Conservation (phyloP, 2,888 invertebrate genomes). For the Fabriciana adippe region DNA sequence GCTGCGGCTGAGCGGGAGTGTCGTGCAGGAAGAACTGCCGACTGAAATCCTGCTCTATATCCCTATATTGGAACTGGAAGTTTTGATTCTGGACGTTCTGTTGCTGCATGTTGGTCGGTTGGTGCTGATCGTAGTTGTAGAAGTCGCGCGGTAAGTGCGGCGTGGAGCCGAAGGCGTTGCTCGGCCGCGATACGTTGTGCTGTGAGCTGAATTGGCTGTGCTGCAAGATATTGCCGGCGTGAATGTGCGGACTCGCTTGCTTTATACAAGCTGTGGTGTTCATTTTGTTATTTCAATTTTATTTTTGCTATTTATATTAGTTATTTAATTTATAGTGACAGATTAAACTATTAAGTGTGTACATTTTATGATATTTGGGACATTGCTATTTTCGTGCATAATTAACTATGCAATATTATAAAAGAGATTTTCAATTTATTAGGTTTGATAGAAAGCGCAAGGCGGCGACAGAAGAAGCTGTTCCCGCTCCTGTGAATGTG, state of each 20-base stretch:
- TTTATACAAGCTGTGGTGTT: background rate
- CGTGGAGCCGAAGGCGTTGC: slow-evolving; percentile 73
- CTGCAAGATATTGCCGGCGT: slow-evolving; percentile 55
- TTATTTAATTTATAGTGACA: no score
- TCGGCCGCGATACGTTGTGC: slow-evolving; percentile 73
- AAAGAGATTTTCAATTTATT: background rate
- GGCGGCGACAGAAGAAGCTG: slow-evolving; percentile 20
- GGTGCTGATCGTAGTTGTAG: slow-evolving; percentile 40
- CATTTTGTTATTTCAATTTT: background rate
- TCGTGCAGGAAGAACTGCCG: slow-evolving; percentile 91
- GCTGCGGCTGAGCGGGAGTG: slow-evolving; percentile 79
- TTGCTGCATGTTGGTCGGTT: slow-evolving; percentile 26
- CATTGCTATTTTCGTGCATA: background rate
- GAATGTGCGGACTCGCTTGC: slow-evolving; percentile 23
- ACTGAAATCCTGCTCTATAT: slow-evolving; percentile 57
- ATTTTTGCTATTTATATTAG: no score
- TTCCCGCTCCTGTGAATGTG: slow-evolving; percentile 17
- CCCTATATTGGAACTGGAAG: slow-evolving; percentile 60
- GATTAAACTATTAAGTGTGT: no score
- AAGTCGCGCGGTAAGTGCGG: slow-evolving; percentile 69
- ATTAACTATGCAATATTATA: background rate
- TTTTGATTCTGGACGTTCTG: slow-evolving; percentile 38
- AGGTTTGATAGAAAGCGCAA: slow-evolving; percentile 23
- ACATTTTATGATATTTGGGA: no score
- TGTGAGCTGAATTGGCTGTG: slow-evolving; percentile 81